These are phyloP conservation scores for Zaprionus tsacasi DNA, from an alignment of 1,140 invertebrate genomes.

Conservation along the genomic window DNA sequence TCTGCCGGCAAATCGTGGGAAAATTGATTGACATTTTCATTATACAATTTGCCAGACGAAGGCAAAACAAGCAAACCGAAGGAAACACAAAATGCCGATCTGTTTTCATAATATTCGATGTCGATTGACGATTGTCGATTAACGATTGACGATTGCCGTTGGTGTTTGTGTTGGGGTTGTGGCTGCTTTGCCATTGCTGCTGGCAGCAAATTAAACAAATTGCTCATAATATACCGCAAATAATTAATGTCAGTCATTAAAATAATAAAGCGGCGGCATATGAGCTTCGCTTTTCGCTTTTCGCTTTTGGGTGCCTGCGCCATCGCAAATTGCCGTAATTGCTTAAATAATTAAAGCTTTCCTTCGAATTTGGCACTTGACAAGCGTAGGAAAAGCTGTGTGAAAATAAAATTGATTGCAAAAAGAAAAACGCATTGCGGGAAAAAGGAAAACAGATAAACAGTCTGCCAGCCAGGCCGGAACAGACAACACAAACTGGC, in stretches of 20 bases:
- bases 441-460: neutral
- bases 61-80: slow-evolving; percentile 59
- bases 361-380: slow-evolving; percentile 45
- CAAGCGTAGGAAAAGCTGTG: slow-evolving; percentile 18
- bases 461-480: neutral
- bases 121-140: slow-evolving; percentile 31
- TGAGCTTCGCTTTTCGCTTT: slow-evolving; percentile 32
- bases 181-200: slow-evolving; percentile 7
- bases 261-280: slow-evolving; percentile 72
- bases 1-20: slow-evolving; percentile 77
- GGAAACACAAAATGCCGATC: slow-evolving; percentile 38
- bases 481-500: slow-evolving; percentile 17
- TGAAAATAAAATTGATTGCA: slow-evolving; percentile 5
- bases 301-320: slow-evolving; percentile 20
- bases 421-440: neutral
- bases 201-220: slow-evolving; percentile 61
- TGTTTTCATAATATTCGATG: slow-evolving; percentile 34
- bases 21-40: slow-evolving; percentile 83
- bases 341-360: slow-evolving; percentile 69
- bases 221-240: slow-evolving; percentile 76
- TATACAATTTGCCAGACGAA: slow-evolving; percentile 78
- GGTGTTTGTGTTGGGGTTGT: neutral
- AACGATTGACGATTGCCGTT: neutral
- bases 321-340: slow-evolving; percentile 59
- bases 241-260: slow-evolving; percentile 79